Conservation (phyloP, 2,888 invertebrate species). For the Autographa pulchrina region DNA sequence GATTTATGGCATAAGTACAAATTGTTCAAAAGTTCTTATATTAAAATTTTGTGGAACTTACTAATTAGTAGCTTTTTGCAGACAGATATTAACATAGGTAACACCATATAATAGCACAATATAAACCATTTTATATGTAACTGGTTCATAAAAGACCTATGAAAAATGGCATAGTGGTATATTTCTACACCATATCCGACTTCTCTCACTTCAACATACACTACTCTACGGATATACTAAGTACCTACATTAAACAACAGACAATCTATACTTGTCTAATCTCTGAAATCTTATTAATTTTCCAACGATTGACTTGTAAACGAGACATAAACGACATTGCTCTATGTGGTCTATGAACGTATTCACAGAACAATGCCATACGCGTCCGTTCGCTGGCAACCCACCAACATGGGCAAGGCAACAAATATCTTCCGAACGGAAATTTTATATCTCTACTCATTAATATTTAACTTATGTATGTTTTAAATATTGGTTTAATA, state of each 20-base stretch:
- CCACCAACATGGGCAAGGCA: constrained; percentile 64
- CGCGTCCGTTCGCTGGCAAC: constrained; percentile 60
- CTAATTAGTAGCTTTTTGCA: too few relatives aligned
- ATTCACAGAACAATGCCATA: constrained; percentile 64
- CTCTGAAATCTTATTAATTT: background rate
- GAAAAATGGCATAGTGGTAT: too few relatives aligned
- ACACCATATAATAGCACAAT: too few relatives aligned
- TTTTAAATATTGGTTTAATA: constrained; percentile 43
- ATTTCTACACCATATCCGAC: too few relatives aligned
- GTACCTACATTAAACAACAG: background rate
- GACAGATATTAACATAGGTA: too few relatives aligned
- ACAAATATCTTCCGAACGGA: constrained; percentile 51
- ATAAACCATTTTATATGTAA: too few relatives aligned
- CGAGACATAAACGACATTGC: constrained; percentile 3
- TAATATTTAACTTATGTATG: constrained; percentile 48
- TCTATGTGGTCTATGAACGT: constrained; percentile 44
- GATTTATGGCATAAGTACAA: too few relatives aligned
- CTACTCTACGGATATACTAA: too few relatives aligned
- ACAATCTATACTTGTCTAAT: background rate
- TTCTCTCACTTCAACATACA: too few relatives aligned
- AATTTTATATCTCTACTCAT: constrained; percentile 61
- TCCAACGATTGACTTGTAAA: constrained; percentile 9
- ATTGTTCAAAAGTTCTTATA: too few relatives aligned
- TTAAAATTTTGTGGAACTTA: too few relatives aligned
- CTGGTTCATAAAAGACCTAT: too few relatives aligned